Evolutionary conservation across 2,797 vertebrate genomes (phyloP).

Genomic region (Myotis planiceps): DNA sequence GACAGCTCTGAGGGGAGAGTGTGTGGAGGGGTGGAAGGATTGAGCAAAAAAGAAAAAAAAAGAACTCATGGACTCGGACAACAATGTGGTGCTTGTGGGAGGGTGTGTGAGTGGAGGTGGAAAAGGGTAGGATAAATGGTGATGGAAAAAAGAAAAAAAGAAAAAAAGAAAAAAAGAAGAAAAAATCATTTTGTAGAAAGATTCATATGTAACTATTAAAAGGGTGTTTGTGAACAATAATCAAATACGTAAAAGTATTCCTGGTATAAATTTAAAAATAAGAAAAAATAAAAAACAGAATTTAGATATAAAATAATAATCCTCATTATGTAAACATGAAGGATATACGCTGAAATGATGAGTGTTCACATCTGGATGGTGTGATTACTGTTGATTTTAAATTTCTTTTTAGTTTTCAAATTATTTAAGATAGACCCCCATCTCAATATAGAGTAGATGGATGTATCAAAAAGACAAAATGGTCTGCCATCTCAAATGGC

Average conservation of each 20-base stretch:
- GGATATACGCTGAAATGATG: background rate
- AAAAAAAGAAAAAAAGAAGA: background rate
- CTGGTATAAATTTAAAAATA: background rate
- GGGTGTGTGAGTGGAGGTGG: background rate
- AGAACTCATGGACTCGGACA: background rate
- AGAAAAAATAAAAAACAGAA: background rate
- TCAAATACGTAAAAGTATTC: background rate
- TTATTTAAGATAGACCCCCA: background rate
- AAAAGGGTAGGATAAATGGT: background rate
- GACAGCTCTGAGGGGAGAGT: background rate
- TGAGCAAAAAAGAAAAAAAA: background rate
- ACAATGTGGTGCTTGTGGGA: background rate
- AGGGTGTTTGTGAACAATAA: background rate
- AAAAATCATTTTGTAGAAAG: background rate
- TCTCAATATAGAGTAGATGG: background rate
- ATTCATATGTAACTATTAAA: background rate
- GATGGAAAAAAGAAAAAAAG: background rate
- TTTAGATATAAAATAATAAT: background rate
- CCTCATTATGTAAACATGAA: background rate
- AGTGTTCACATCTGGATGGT: background rate
- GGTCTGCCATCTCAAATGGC: background rate
- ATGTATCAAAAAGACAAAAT: background rate
- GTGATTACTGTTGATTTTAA: background rate
- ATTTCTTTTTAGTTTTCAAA: constrained; percentile 1
- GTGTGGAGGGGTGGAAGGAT: background rate